A percentile compares a stretch with the other conserved stretches of the same genome.
phyloP scores from a whole-genome alignment of 2,797 vertebrate genomes.

The Gila robusta region DNA sequence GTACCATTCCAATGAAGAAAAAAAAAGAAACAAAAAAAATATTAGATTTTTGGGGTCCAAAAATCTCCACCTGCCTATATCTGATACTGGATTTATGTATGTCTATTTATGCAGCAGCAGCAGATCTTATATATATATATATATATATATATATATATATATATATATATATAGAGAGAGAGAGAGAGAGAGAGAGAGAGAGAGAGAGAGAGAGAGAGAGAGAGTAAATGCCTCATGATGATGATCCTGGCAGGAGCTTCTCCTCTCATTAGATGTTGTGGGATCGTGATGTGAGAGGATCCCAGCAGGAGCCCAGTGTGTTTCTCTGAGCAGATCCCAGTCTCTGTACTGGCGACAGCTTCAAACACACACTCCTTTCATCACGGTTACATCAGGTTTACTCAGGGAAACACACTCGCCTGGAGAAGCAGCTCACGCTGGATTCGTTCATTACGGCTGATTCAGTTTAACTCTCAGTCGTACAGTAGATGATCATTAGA shows the following conservation, averaged over 20 bases:
- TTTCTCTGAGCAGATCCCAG: background rate
- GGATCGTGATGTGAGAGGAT: background rate
- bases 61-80: too few species aligned
- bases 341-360: background rate
- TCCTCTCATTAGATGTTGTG: background rate
- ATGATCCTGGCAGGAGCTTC: too few species aligned
- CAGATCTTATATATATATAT: too few species aligned
- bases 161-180: background rate
- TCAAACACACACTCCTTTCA: background rate
- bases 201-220: background rate
- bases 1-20: too few species aligned
- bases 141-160: too few species aligned
- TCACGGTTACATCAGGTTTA: background rate
- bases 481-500: background rate
- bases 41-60: too few species aligned
- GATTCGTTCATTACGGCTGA: background rate
- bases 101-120: background rate
- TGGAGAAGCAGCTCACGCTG: background rate
- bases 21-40: too few species aligned
- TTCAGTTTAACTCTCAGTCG: background rate
- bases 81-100: background rate
- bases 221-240: too few species aligned
- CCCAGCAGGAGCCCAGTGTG: background rate
- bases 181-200: slow-evolving; percentile 7
- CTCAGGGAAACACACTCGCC: background rate